A percentile compares a stretch with the other conserved stretches of the same genome.
Conservation (phyloP, 1,140 invertebrate species). For the Hylaeus anthracinus region DNA sequence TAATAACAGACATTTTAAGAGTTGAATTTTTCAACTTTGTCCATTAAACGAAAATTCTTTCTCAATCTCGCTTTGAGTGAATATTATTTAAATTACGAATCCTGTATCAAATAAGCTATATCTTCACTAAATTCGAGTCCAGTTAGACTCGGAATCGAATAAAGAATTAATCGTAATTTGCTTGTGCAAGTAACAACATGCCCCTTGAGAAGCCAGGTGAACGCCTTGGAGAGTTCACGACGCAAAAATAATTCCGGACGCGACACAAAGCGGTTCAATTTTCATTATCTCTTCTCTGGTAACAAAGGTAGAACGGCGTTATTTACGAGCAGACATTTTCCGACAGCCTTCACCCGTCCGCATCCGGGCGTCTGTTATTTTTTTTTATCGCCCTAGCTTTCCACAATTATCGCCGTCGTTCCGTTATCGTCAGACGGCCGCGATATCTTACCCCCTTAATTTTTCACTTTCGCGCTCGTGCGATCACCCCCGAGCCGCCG, state of each 20-base stretch:
- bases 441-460: conserved; percentile 36
- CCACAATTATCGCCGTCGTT: conserved; percentile 40
- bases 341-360: conserved; percentile 18
- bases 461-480: conserved; percentile 37
- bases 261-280: neutral
- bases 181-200: no score
- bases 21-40: no score
- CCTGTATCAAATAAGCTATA: no score
- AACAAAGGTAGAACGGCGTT: neutral
- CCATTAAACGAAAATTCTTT: no score
- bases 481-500: neutral
- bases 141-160: no score
- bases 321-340: conserved; percentile 21
- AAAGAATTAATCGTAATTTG: no score
- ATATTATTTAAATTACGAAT: no score
- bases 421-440: conserved; percentile 15
- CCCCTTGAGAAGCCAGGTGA: no score
- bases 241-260: neutral
- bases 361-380: conserved; percentile 38
- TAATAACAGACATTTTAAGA: no score
- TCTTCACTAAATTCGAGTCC: no score
- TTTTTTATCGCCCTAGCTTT: conserved; percentile 34
- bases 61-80: no score
- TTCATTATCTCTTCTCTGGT: neutral
- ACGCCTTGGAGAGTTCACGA: no score